These are phyloP conservation scores for Hypselothyrea guttata DNA, from an alignment of 2,888 invertebrate genomes.

Conservation along the genomic window DNA sequence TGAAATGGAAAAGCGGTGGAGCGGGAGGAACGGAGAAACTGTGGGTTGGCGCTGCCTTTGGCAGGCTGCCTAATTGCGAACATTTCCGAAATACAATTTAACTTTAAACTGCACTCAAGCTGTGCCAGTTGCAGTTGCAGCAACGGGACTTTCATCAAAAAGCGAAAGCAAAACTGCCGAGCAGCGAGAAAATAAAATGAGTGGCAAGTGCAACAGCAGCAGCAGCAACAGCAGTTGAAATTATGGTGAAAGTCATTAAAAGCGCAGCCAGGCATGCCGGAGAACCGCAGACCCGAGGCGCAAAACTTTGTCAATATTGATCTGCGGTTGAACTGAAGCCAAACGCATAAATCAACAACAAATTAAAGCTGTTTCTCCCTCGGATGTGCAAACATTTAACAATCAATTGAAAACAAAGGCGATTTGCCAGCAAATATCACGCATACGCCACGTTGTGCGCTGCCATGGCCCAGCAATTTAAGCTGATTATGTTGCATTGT, in stretches of 20 bases:
- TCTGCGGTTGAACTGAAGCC: conserved; percentile 58
- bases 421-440: conserved; percentile 44
- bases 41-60: conserved; percentile 56
- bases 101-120: conserved; percentile 78
- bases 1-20: too few species aligned
- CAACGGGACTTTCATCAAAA: neutral
- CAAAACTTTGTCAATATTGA: conserved; percentile 67
- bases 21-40: neutral
- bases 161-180: conserved; percentile 12
- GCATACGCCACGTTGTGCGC: conserved; percentile 43
- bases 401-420: conserved; percentile 40
- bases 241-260: conserved; percentile 73
- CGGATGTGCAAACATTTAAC: conserved; percentile 36
- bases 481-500: conserved; percentile 32
- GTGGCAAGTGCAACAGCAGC: conserved; percentile 47
- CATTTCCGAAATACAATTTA: conserved; percentile 78
- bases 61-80: conserved; percentile 78
- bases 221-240: conserved; percentile 51
- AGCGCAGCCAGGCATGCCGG: conserved; percentile 39
- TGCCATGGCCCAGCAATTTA: conserved; percentile 12
- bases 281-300: conserved; percentile 12
- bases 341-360: conserved; percentile 34
- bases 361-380: conserved; percentile 16
- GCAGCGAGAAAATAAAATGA: conserved; percentile 31
- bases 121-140: conserved; percentile 27